Conservation (phyloP, 2,113 vertebrate genomes). For the Osmerus mordax region DNA sequence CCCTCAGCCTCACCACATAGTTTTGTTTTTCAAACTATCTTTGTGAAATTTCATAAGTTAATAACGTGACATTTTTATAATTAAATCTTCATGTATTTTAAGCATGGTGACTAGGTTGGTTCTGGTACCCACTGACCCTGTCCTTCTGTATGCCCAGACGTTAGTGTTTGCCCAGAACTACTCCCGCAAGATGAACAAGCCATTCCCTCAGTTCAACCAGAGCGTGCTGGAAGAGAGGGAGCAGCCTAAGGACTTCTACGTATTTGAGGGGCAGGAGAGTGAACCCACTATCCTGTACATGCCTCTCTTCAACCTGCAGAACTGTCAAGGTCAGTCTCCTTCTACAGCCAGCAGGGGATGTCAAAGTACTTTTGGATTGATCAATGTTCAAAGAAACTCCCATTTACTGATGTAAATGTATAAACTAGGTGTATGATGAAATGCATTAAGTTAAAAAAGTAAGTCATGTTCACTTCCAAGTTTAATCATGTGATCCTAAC, state of each 20-base stretch:
- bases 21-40: too few relatives aligned
- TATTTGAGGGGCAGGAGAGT: neutral
- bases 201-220: slow-evolving; percentile 13
- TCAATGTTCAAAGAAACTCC: neutral
- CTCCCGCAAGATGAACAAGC: neutral
- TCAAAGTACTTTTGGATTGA: neutral
- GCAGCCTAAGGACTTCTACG: slow-evolving; percentile 8
- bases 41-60: too few relatives aligned
- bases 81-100: neutral
- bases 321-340: slow-evolving; percentile 10
- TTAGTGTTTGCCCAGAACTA: neutral
- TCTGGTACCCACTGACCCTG: neutral
- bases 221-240: slow-evolving; percentile 8
- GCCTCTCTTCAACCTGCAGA: slow-evolving; percentile 21
- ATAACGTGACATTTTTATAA: too few relatives aligned
- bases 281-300: slow-evolving; percentile 17
- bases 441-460: neutral
- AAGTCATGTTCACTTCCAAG: neutral
- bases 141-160: neutral
- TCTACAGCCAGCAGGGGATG: neutral
- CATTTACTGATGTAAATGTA: too few relatives aligned
- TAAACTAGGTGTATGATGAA: neutral
- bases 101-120: neutral
- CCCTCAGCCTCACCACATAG: neutral
- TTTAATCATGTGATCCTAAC: neutral